Evolutionary conservation across 2,888 invertebrate species (phyloP).

Genomic region (Toxonevra muliebris): DNA sequence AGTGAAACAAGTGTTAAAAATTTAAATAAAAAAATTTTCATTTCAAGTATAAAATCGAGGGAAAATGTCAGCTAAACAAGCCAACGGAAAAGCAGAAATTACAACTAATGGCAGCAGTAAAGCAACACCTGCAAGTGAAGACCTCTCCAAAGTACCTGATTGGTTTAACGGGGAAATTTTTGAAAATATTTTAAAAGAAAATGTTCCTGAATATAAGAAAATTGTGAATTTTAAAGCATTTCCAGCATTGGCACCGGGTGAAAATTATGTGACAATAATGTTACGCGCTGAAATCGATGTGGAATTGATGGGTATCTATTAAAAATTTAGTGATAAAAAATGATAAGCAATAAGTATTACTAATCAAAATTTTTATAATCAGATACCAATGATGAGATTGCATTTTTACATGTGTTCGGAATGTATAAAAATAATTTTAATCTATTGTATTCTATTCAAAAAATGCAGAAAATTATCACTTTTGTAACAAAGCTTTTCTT

Average conservation of each 20-base stretch:
- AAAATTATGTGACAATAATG: conserved; percentile 59
- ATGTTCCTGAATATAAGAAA: conserved; percentile 35
- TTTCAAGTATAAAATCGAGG: too few relatives aligned
- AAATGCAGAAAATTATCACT: too few relatives aligned
- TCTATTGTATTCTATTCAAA: too few relatives aligned
- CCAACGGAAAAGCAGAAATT: neutral
- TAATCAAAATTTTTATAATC: conserved; percentile 8
- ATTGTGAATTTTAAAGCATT: conserved; percentile 43
- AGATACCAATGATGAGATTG: too few relatives aligned
- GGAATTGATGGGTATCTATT: conserved; percentile 48
- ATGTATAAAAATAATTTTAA: too few relatives aligned
- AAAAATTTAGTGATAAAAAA: neutral
- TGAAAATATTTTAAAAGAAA: conserved; percentile 41
- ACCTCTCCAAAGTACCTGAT: conserved; percentile 30
- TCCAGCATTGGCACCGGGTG: conserved; percentile 49
- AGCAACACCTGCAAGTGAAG: conserved; percentile 2
- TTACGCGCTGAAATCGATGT: conserved; percentile 49
- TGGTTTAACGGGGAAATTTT: conserved; percentile 48
- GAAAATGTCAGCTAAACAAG: neutral
- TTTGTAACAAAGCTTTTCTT: too few relatives aligned
- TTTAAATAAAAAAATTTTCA: too few relatives aligned
- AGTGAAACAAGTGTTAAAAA: too few relatives aligned
- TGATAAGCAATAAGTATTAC: too few relatives aligned
- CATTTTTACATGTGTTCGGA: too few relatives aligned
- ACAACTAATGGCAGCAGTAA: neutral